Conservation (phyloP, 2,113 vertebrate genomes). For the Ursus arctos region DNA sequence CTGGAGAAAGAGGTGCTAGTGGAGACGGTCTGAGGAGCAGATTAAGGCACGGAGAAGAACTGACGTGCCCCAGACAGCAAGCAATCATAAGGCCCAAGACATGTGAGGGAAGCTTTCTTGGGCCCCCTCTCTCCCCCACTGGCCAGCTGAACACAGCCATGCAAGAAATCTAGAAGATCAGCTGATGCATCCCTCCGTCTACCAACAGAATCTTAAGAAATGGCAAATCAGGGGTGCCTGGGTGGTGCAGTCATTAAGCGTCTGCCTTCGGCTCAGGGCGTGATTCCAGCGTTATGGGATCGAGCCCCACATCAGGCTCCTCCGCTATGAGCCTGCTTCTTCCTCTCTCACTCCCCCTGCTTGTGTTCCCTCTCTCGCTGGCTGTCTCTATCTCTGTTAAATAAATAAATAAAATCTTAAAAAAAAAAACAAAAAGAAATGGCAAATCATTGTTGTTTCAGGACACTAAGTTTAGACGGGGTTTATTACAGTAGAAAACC, state of each 20-base stretch:
- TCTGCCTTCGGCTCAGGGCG: no score
- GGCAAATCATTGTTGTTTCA: not conserved
- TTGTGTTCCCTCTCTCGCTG: no score
- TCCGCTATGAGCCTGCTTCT: no score
- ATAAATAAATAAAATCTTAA: no score
- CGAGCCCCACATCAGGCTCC: no score
- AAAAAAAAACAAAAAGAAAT: no score
- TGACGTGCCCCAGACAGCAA: not conserved
- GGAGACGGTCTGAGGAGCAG: not conserved
- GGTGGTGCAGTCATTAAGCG: no score
- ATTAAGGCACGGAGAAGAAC: not conserved
- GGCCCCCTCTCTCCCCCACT: not conserved
- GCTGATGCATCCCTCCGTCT: not conserved
- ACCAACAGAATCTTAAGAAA: not conserved
- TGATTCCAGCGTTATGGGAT: no score
- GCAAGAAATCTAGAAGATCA: not conserved
- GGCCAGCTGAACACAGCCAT: not conserved
- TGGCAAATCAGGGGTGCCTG: not conserved
- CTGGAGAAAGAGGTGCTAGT: not conserved
- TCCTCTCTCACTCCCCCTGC: no score
- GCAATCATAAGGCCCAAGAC: not conserved
- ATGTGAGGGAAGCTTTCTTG: rapidly evolving
- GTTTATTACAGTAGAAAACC: not conserved
- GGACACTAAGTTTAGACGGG: not conserved
- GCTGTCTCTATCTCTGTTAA: no score